Evolutionary conservation across 1,140 invertebrate species (phyloP).

Genomic region (Colletes gigas): DNA sequence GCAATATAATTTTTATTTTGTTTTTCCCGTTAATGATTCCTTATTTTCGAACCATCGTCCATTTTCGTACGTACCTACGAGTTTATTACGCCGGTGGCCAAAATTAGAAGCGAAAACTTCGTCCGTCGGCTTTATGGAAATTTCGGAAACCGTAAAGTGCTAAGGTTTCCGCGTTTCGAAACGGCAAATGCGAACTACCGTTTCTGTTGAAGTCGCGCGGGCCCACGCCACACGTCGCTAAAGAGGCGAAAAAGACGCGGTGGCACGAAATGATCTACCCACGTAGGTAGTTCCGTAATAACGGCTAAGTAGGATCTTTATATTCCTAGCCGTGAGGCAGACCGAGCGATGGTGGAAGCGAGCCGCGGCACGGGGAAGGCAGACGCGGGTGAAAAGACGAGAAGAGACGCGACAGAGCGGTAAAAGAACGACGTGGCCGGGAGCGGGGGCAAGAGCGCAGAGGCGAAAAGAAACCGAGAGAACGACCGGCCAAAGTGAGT

Average conservation of each 20-base stretch:
- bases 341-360: conserved; percentile 43
- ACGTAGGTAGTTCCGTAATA: conserved; percentile 78
- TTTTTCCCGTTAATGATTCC: no score
- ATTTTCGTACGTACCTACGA: no score
- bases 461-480: conserved; percentile 47
- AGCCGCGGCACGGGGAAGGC: conserved; percentile 35
- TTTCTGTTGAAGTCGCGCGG: not conserved
- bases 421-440: not conserved
- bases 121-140: no score
- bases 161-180: no score
- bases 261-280: conserved; percentile 77
- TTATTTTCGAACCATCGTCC: no score
- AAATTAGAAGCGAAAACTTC: no score
- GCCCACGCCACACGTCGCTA: conserved; percentile 1
- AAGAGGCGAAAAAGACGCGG: conserved; percentile 64
- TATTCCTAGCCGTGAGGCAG: conserved; percentile 79
- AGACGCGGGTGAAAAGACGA: no score
- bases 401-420: not conserved
- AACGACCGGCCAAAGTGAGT: conserved; percentile 72
- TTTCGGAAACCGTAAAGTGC: no score
- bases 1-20: no score
- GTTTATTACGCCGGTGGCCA: no score
- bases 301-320: conserved; percentile 81
- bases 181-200: not conserved
- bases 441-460: conserved; percentile 3